These are phyloP conservation scores for Centropyge bicolor DNA, from an alignment of 2,797 vertebrate species.

Conservation along the genomic window DNA sequence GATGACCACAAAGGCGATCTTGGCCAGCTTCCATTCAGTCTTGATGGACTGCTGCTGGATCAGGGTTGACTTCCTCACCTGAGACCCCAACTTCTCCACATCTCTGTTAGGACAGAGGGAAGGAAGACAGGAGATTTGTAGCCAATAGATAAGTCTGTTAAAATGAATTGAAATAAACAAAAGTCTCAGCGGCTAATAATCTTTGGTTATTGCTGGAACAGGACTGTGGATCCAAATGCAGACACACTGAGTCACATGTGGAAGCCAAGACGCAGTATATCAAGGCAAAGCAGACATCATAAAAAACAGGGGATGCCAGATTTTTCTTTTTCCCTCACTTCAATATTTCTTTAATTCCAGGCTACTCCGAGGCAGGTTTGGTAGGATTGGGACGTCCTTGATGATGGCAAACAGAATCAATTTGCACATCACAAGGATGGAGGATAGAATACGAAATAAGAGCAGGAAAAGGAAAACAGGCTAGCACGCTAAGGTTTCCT, in stretches of 20 bases:
- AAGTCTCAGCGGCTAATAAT: no score
- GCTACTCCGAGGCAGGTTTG: neutral
- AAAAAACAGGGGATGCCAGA: neutral
- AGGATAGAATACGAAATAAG: no score
- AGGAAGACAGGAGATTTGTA: neutral
- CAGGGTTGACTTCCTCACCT: slow-evolving; percentile 83
- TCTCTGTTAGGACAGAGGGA: slow-evolving; percentile 77
- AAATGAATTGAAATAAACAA: neutral
- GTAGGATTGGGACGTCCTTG: neutral
- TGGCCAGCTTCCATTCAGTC: slow-evolving; percentile 93
- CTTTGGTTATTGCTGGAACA: no score
- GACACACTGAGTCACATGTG: neutral
- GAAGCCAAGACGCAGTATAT: neutral
- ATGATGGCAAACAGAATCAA: neutral
- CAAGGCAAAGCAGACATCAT: neutral
- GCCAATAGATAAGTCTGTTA: neutral
- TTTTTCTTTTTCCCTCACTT: neutral
- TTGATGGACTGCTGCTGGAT: slow-evolving; percentile 88
- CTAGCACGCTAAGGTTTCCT: no score
- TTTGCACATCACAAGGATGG: no score
- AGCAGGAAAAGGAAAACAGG: no score
- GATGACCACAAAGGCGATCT: slow-evolving; percentile 92
- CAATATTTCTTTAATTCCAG: no score
- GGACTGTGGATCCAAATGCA: neutral
- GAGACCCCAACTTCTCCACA: slow-evolving; percentile 87